Evolutionary conservation across 2,888 invertebrate species (phyloP), one percentile per base, ranked within the genome.

Genomic region (Spisula solida): DNA sequence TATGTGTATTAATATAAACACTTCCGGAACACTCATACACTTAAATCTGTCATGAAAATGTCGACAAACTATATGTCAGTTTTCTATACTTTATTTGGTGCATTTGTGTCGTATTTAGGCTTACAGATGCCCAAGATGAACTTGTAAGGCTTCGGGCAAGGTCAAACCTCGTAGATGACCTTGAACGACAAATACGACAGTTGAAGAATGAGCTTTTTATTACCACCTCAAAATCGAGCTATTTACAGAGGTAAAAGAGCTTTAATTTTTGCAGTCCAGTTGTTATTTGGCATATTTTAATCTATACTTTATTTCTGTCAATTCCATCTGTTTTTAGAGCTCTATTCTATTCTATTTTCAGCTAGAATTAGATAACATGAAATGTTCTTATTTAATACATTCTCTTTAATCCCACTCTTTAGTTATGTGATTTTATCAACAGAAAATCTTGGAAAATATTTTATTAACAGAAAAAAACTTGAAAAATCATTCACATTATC

Each of bases 161-260:
- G 75, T 92, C 94, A 66, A 94, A 94, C 86, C 93, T 95, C 48
- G 94, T 96, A 25, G 96, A 96, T 92, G 94, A 95, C 88, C 96
- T 96, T 91, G 96, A 96, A 90, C 91, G 95, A 82, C 95, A 96
- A 92, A 93, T 96, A 78, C 93, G 95, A 81, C 94, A 93, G 88
- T 93, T 96, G 81, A 94, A 95, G 86, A 96, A 95, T 85, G 96
- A 96, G 85, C 92, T 96, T 75, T 93, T 89, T 81, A 87, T 94
- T 55, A 81, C 91, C 75, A 93, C 93, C 55, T 91, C 92, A 87
- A 94, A 94, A 92, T 88, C 93, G 88, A 93, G 93, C 88, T 94
- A 94, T 81, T 86, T 93, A 51, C 91, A 92, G 87, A 92, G 93
- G 94, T 94, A 94, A 93, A 83, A 51, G 41, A 75, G 75, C 70